Percentiles rank a stretch among this genome's conserved stretches.
Evolutionary conservation across 2,888 invertebrate genomes (phyloP).

Genomic region (Quadroppia sp.): DNA sequence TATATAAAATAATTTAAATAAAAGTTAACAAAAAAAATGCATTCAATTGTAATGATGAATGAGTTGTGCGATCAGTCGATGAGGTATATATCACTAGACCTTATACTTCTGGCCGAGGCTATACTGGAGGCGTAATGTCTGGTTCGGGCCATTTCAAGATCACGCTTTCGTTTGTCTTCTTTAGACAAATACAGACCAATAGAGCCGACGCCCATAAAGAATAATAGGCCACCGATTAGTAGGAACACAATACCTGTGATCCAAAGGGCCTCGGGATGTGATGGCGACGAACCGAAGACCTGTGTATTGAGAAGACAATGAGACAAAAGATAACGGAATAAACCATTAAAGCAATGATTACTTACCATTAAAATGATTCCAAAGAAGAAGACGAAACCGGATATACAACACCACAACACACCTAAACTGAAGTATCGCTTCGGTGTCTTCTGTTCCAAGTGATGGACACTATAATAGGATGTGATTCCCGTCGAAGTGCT

Average conservation of each 20-base stretch:
- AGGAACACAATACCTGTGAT: conserved; percentile 48
- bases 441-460: conserved; percentile 44
- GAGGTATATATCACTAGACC: conserved; percentile 41
- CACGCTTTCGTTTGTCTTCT: conserved; percentile 47
- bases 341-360: not conserved
- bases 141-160: conserved; percentile 45
- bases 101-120: conserved; percentile 41
- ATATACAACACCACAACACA: conserved; percentile 46
- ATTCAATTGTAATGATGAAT: not conserved
- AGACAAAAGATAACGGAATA: not conserved
- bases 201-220: conserved; percentile 48
- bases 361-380: conserved; percentile 47
- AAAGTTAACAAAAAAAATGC: no score
- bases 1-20: no score
- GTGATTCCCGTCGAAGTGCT: conserved; percentile 40
- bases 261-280: conserved; percentile 48
- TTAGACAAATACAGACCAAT: conserved; percentile 48
- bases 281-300: conserved; percentile 47
- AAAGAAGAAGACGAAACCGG: conserved; percentile 47
- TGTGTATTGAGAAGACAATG: not conserved
- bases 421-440: conserved; percentile 47
- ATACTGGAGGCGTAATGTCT: conserved; percentile 47
- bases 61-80: conserved; percentile 40
- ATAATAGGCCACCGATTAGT: conserved; percentile 46
- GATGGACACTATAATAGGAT: conserved; percentile 35